A percentile compares a stretch with the other conserved stretches of the same genome.
phyloP scores from a whole-genome alignment of 2,113 vertebrate genomes.

The Etheostoma cragini region DNA sequence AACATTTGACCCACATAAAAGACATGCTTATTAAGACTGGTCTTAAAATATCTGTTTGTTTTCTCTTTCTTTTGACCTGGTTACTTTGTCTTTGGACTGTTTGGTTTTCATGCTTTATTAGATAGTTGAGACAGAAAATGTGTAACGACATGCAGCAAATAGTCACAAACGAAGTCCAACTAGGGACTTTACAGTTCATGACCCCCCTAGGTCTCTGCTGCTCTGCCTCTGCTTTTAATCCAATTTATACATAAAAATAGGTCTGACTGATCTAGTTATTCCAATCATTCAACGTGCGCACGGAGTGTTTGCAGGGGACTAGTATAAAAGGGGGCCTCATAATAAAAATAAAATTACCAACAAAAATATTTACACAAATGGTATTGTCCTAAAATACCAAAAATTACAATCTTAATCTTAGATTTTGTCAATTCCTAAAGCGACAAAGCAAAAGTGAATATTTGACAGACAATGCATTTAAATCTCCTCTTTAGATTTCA shows the following conservation, averaged over 20 bases:
- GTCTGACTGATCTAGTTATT: not conserved
- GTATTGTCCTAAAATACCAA: not conserved
- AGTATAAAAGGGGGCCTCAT: not conserved
- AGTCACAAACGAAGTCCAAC: not conserved
- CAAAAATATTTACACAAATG: no score
- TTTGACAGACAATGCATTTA: not conserved
- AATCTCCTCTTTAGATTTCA: not conserved
- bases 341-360: not conserved
- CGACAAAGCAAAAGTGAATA: not conserved
- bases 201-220: not conserved
- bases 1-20: not conserved
- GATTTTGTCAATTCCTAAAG: not conserved
- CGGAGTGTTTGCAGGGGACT: not conserved
- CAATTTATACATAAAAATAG: not conserved
- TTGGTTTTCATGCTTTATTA: conserved; percentile 11
- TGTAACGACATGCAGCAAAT: not conserved
- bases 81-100: not conserved
- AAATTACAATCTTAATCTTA: not conserved
- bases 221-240: not conserved
- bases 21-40: not conserved
- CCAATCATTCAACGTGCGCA: not conserved
- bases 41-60: not conserved
- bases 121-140: not conserved
- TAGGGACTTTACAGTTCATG: not conserved
- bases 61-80: not conserved